Conservation (phyloP, 2,797 vertebrate genomes). For the Geotrypetes seraphini region DNA sequence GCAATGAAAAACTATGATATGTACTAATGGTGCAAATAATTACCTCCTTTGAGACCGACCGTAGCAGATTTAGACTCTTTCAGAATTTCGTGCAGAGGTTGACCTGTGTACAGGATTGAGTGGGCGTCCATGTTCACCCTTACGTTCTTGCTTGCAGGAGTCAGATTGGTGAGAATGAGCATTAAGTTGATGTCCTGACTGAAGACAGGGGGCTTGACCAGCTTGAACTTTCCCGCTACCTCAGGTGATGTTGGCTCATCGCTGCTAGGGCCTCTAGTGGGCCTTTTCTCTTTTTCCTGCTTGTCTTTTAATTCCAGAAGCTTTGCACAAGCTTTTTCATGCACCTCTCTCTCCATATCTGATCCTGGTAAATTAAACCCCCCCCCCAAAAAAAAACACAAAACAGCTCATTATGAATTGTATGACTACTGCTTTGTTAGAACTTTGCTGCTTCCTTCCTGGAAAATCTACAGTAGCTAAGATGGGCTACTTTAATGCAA, state of each 20-base stretch:
- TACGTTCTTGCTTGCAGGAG: conserved; percentile 26
- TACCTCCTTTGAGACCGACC: conserved; percentile 53
- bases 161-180: conserved; percentile 46
- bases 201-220: conserved; percentile 27
- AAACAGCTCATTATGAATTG: background rate
- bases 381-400: too few species aligned
- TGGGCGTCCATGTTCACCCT: conserved; percentile 48
- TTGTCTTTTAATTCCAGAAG: conserved; percentile 7
- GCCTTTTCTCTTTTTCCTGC: background rate
- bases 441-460: too few species aligned
- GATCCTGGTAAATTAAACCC: too few species aligned
- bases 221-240: conserved; percentile 48
- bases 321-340: conserved; percentile 45
- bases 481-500: too few species aligned
- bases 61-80: conserved; percentile 38
- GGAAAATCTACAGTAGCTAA: too few species aligned
- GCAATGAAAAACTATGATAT: too few species aligned
- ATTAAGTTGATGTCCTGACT: conserved; percentile 49
- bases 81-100: conserved; percentile 43
- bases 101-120: conserved; percentile 57
- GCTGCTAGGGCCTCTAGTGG: background rate
- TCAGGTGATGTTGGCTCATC: conserved; percentile 26
- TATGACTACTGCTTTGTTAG: too few species aligned
- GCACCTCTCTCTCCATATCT: conserved; percentile 38
- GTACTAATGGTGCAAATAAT: too few species aligned